Conservation (phyloP, 2,888 invertebrate species). For the Stenodera caucasica region DNA sequence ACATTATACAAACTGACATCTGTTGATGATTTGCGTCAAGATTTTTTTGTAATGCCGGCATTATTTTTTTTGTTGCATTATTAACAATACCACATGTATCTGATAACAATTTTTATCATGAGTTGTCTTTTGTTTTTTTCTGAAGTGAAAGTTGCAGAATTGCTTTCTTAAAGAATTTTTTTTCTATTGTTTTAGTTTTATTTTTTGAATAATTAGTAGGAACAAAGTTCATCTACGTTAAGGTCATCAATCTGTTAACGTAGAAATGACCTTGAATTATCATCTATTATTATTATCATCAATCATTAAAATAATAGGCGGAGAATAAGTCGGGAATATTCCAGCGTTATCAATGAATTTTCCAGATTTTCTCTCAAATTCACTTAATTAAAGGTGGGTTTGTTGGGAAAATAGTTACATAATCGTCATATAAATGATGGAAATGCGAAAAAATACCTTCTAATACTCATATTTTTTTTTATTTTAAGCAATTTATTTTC, state of each 20-base stretch:
- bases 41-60: background rate
- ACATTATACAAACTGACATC: conserved; percentile 1
- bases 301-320: background rate
- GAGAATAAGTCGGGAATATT: background rate
- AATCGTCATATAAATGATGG: background rate
- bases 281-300: background rate
- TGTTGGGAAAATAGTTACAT: background rate
- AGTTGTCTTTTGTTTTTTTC: background rate
- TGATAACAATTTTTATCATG: too few species aligned
- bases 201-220: background rate
- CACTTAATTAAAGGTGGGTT: too few species aligned
- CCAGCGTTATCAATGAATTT: background rate
- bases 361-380: too few species aligned
- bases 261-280: background rate
- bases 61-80: too few species aligned
- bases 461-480: too few species aligned
- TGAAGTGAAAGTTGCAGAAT: conserved; percentile 2
- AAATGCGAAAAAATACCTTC: background rate
- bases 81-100: too few species aligned
- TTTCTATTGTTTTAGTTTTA: background rate
- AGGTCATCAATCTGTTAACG: background rate
- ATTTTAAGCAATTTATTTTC: too few species aligned
- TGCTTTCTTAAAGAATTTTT: background rate
- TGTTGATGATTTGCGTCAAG: background rate
- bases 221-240: conserved; percentile 8